These are phyloP conservation scores for Sycophila texana DNA, from an alignment of 2,888 invertebrate species.

Conservation along the genomic window DNA sequence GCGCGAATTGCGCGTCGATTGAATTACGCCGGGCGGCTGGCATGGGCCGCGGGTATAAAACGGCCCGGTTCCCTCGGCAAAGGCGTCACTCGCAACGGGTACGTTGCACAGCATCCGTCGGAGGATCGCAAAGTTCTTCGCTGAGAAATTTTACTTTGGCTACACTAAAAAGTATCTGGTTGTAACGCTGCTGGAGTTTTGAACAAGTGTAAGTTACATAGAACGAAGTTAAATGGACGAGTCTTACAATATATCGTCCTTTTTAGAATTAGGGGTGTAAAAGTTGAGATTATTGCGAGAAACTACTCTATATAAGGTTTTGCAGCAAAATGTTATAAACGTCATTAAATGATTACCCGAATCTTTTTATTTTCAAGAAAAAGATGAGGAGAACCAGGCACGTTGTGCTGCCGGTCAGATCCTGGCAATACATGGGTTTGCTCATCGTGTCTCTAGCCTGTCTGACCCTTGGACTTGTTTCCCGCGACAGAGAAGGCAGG, in stretches of 20 bases:
- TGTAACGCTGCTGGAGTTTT: constrained; percentile 25
- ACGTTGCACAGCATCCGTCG: constrained; percentile 39
- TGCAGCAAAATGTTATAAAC: no score
- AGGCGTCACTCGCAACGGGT: constrained; percentile 48
- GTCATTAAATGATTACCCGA: no score
- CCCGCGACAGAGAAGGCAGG: constrained; percentile 70
- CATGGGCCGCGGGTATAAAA: constrained; percentile 64
- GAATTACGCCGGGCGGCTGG: constrained; percentile 63
- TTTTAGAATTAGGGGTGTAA: no score
- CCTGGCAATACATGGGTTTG: constrained; percentile 71
- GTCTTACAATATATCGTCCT: no score
- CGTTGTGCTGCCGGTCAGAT: constrained; percentile 69
- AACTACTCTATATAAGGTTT: not conserved
- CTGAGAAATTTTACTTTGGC: constrained; percentile 34
- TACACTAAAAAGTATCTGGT: constrained; percentile 23
- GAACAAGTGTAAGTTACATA: not conserved
- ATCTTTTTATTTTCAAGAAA: not conserved
- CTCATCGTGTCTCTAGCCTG: constrained; percentile 71
- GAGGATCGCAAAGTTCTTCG: constrained; percentile 17
- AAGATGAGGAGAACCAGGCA: constrained; percentile 70
- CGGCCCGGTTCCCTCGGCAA: constrained; percentile 50
- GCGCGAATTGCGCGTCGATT: constrained; percentile 71
- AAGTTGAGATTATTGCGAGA: not conserved
- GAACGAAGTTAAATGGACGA: no score
- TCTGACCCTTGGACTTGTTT: constrained; percentile 69